Base-by-base conservation (phyloP, 2,797 vertebrate genomes). In the Oreochromis grahami region DNA sequence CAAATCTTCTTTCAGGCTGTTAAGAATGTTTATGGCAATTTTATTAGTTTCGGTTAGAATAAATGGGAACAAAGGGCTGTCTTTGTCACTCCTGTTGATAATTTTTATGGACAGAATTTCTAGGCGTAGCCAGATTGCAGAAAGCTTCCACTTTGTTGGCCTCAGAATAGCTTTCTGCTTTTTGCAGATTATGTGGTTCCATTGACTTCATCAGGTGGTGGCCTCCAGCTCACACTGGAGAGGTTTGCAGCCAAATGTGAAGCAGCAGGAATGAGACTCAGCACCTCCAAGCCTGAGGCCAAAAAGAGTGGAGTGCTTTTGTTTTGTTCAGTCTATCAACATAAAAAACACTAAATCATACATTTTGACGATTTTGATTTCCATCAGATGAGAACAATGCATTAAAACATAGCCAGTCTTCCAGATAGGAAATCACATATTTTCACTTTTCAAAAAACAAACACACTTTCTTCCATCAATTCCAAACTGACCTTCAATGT, bases 191-290 rank as follows among this genome's bases (percentile, higher is more conserved):
- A 2, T 32, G 55, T 32, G 55, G 55, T 58, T 58, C 55, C 55
- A 1, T 32, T 32, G 55, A 32, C 55, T 58, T 58, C 55, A 32
- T 58, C 55, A 32, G 3, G 55, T 58, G 8, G 55, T 32, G 26
- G 26, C 55, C 26, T 58, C 5, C 55, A 10, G 55, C 8, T 17
- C 5, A 2, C 55, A 58, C 1, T 6, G 1, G 26, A 32, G 0
- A 32, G 55, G 55, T 58, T 32, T 58, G 26, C 5, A 32, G 55
- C 56, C 56, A 0, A 10, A 58, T 19, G 29, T 34, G 56, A 58
- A 58, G 56, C 15, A 58, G 3, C 56, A 34, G 56, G 15, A 58
- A 58, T 0, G 8, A 58, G 56, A 58, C 32, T 58, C 29, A 58
- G 56, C 5, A 58, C 15, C 29, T 58, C 56, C 29, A 58, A 58